These are phyloP conservation scores for Chitala chitala DNA, from an alignment of 2,113 vertebrate genomes.

Conservation along the genomic window DNA sequence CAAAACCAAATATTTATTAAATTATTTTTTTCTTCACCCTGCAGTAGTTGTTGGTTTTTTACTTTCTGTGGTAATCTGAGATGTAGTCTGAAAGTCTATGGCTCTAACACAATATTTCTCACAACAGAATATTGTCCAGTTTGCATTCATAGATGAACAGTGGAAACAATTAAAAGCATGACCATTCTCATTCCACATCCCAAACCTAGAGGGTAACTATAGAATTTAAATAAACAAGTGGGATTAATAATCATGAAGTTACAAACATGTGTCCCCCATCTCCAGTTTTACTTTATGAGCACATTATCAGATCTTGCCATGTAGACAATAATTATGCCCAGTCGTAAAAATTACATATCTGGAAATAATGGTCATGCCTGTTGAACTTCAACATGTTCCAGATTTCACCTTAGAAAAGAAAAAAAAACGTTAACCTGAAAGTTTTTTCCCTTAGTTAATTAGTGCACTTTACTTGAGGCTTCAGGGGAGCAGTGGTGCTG, in stretches of 20 bases:
- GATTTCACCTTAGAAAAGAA: too few species aligned
- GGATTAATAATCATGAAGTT: too few species aligned
- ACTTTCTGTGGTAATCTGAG: too few species aligned
- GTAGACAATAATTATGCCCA: background rate
- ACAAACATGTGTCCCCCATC: background rate
- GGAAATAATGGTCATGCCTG: background rate
- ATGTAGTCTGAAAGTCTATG: too few species aligned
- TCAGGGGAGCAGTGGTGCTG: background rate
- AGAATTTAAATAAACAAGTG: background rate
- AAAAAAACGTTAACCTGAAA: constrained; percentile 14
- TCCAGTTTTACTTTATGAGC: background rate
- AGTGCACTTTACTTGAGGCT: background rate
- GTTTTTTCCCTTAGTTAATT: background rate
- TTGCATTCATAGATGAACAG: too few species aligned
- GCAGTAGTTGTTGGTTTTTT: too few species aligned
- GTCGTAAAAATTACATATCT: background rate
- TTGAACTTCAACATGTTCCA: background rate
- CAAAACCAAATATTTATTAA: too few species aligned
- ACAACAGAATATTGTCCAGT: too few species aligned
- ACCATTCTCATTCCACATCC: background rate
- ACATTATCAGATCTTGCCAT: background rate
- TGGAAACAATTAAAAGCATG: background rate
- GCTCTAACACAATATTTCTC: too few species aligned
- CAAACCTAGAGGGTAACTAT: background rate
- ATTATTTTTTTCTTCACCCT: too few species aligned